These are phyloP conservation scores for Suncus etruscus DNA, from an alignment of 2,113 vertebrate genomes.

Conservation along the genomic window DNA sequence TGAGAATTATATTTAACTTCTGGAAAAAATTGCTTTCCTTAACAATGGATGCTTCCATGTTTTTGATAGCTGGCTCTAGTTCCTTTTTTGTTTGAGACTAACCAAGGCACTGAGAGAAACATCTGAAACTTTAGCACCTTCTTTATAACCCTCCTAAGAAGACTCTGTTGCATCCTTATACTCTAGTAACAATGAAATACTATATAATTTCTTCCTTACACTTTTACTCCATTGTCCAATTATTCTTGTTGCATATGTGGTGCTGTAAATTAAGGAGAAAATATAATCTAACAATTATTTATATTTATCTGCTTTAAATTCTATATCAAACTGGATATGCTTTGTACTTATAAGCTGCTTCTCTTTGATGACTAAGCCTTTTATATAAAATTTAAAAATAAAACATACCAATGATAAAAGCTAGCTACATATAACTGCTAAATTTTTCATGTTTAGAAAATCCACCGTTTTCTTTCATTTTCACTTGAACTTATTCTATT, in stretches of 20 bases:
- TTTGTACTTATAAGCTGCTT: constrained; percentile 61
- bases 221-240: constrained; percentile 40
- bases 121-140: not conserved
- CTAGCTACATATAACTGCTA: not conserved
- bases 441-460: constrained; percentile 36
- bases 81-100: constrained; percentile 65
- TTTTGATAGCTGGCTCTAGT: constrained; percentile 7
- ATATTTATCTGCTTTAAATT: constrained; percentile 64
- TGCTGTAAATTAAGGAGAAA: constrained; percentile 61
- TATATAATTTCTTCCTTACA: constrained; percentile 17
- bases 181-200: not conserved
- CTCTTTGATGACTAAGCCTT: constrained; percentile 55
- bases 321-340: constrained; percentile 29
- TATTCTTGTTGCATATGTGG: constrained; percentile 48
- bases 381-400: not conserved
- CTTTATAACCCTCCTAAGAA: not conserved
- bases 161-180: not conserved
- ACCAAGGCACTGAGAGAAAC: constrained; percentile 16
- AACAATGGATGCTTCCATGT: constrained; percentile 3
- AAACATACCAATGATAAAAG: constrained; percentile 21
- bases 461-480: constrained; percentile 44
- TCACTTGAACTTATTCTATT: constrained; percentile 22
- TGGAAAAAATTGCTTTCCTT: constrained; percentile 12
- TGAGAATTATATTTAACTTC: constrained; percentile 36
- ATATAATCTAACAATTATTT: constrained; percentile 60